Percentiles rank a stretch among this genome's conserved stretches.
phyloP scores from a whole-genome alignment of 2,888 invertebrate species.

The Oithona nana region DNA sequence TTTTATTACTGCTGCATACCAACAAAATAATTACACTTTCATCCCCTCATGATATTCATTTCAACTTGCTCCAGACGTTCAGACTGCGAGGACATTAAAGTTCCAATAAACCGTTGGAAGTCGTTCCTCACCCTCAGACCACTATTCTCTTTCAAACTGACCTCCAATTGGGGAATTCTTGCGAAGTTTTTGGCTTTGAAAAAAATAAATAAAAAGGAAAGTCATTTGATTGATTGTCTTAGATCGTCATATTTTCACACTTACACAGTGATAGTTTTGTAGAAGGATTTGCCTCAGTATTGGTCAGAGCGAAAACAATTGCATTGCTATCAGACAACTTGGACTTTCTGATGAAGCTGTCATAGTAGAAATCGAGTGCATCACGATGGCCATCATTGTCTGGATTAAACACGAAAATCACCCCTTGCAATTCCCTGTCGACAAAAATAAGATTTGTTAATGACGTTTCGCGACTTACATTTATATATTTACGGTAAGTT shows the following conservation, averaged over 20 bases:
- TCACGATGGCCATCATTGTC: neutral
- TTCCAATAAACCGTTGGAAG: neutral
- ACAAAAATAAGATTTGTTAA: too few species aligned
- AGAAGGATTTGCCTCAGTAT: too few species aligned
- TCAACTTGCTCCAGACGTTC: neutral
- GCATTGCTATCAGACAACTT: neutral
- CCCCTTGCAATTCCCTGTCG: slow-evolving; percentile 3
- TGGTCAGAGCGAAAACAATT: neutral
- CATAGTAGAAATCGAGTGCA: neutral
- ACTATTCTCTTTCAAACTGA: neutral
- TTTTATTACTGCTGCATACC: too few species aligned
- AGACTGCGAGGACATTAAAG: neutral
- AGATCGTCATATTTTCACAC: neutral
- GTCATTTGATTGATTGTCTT: neutral
- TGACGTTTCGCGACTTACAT: too few species aligned
- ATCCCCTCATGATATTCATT: slow-evolving; percentile 33
- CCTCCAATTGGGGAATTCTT: slow-evolving; percentile 11
- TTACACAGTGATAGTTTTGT: too few species aligned
- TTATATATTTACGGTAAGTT: too few species aligned
- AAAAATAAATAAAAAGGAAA: neutral
- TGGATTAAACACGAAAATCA: slow-evolving; percentile 14
- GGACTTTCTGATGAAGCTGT: neutral
- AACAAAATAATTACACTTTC: slow-evolving; percentile 55
- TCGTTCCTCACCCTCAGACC: neutral
- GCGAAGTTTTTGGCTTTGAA: neutral